Evolutionary conservation across 2,797 vertebrate species (phyloP).

Genomic region (Nasua narica): DNA sequence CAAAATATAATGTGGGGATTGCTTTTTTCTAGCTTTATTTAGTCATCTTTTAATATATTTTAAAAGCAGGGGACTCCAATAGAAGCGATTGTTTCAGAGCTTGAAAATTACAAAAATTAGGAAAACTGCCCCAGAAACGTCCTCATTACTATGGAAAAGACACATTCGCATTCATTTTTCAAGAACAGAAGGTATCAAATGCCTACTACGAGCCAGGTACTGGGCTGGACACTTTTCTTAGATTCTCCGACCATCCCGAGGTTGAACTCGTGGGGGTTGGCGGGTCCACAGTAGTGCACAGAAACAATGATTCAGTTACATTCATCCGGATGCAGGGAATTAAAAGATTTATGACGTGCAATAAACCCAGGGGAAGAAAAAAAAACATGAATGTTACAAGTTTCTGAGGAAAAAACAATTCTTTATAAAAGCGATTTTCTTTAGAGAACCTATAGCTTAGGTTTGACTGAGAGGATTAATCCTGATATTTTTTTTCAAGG

Average conservation of each 20-base stretch:
- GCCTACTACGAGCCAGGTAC: neutral
- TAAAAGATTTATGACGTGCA: slow-evolving; percentile 24
- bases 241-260: neutral
- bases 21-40: neutral
- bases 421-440: slow-evolving; percentile 37
- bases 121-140: neutral
- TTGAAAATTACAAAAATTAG: neutral
- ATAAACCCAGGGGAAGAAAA: neutral
- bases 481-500: slow-evolving; percentile 2
- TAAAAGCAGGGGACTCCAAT: neutral
- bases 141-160: neutral
- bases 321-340: neutral
- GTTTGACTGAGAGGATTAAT: slow-evolving; percentile 52
- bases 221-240: neutral
- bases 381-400: neutral
- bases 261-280: neutral
- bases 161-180: neutral
- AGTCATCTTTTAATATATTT: neutral
- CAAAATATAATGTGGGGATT: neutral
- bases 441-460: slow-evolving; percentile 16
- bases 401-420: neutral
- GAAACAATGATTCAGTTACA: neutral
- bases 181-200: neutral
- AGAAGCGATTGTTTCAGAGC: neutral
- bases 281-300: neutral